A percentile compares a stretch with the other conserved stretches of the same genome.
Evolutionary conservation across 2,888 invertebrate species (phyloP).

Genomic region (Antheraea yamamai): DNA sequence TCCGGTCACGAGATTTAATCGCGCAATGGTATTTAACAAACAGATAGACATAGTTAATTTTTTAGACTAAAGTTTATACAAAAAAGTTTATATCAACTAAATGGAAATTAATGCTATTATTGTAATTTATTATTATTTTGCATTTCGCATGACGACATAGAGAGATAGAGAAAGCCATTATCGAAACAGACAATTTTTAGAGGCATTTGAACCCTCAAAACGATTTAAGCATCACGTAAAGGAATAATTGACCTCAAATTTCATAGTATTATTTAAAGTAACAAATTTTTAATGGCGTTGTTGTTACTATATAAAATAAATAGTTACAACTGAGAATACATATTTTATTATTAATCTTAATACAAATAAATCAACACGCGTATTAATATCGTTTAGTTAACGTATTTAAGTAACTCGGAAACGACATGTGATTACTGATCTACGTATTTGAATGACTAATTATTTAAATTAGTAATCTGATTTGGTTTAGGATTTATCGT

Average conservation of each 20-base stretch:
- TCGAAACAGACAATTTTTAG: neutral
- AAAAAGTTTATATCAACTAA: too few species aligned
- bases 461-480: conserved; percentile 9
- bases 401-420: neutral
- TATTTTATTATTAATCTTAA: neutral
- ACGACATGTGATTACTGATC: neutral
- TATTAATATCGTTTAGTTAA: too few species aligned
- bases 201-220: neutral
- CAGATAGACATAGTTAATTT: too few species aligned
- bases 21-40: too few species aligned
- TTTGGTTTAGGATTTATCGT: neutral
- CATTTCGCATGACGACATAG: too few species aligned
- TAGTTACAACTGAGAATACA: neutral
- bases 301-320: too few species aligned
- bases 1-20: too few species aligned
- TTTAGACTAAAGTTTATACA: too few species aligned
- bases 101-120: too few species aligned
- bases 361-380: too few species aligned
- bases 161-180: neutral
- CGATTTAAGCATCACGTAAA: neutral
- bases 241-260: neutral
- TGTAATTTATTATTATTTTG: too few species aligned
- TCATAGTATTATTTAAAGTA: neutral
- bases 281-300: too few species aligned
- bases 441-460: conserved; percentile 4